These are phyloP conservation scores for Cephalophus harveyi DNA, from an alignment of 2,113 vertebrate genomes.

Conservation along the genomic window DNA sequence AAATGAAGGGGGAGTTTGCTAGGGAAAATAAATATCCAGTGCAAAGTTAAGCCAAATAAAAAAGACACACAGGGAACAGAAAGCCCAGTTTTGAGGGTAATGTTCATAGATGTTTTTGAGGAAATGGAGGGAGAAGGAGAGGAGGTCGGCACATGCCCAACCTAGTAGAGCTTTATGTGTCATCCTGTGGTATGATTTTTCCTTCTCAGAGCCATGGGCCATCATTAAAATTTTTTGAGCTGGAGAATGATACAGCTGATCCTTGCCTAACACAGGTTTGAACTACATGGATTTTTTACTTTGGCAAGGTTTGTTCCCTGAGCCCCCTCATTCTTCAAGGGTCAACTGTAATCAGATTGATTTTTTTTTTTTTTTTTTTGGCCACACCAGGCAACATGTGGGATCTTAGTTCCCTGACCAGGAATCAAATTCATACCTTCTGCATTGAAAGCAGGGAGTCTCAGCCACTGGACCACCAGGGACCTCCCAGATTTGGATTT, in stretches of 20 bases:
- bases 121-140: rapidly evolving
- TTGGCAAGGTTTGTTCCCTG: not conserved
- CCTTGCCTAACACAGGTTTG: not conserved
- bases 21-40: not conserved
- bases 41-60: not conserved
- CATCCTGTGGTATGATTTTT: not conserved
- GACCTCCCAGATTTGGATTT: not conserved
- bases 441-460: not conserved
- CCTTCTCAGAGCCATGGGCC: not conserved
- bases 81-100: not conserved
- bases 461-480: not conserved
- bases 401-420: not conserved
- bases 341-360: not conserved
- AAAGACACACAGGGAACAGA: not conserved
- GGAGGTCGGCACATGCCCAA: not conserved
- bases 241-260: not conserved
- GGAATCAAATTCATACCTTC: not conserved
- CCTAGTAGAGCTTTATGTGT: not conserved
- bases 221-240: not conserved
- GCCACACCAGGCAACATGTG: not conserved
- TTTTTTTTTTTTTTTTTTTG: not conserved
- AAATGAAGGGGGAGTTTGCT: not conserved
- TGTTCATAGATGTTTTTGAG: not conserved
- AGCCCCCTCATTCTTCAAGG: not conserved
- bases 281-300: not conserved